phyloP scores from a whole-genome alignment of 2,797 vertebrate species.

The Pseudomugil tenellus region DNA sequence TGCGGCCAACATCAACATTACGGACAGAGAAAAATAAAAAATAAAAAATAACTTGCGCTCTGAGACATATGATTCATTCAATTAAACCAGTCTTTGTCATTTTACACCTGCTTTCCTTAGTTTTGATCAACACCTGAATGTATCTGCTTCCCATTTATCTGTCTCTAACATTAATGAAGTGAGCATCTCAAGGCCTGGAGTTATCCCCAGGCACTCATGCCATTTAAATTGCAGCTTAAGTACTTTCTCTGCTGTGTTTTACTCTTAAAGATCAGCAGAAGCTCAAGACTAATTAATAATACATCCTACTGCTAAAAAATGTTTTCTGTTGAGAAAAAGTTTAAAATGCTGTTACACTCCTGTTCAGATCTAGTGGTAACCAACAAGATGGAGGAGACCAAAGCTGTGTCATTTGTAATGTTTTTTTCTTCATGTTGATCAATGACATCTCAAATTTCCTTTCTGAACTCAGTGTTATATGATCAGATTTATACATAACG shows the following conservation, averaged over 20 bases:
- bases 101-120: conserved; percentile 10
- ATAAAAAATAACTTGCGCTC: neutral
- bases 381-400: conserved; percentile 13
- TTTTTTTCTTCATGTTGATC: neutral
- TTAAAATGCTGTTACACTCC: conserved; percentile 50
- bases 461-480: conserved; percentile 8
- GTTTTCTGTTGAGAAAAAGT: conserved; percentile 55
- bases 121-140: conserved; percentile 2
- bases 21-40: neutral
- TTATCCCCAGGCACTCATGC: conserved; percentile 58
- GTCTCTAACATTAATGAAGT: conserved; percentile 41
- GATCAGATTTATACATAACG: conserved; percentile 1
- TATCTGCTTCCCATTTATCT: conserved; percentile 11
- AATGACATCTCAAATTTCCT: conserved; percentile 18
- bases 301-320: conserved; percentile 58
- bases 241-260: conserved; percentile 35
- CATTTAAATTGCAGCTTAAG: conserved; percentile 52
- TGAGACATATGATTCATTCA: neutral
- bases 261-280: conserved; percentile 56
- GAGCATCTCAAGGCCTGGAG: conserved; percentile 58
- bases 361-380: conserved; percentile 16
- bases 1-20: neutral
- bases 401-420: neutral
- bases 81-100: conserved; percentile 15
- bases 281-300: conserved; percentile 65